Percentiles rank a stretch among this genome's conserved stretches.
phyloP scores from a whole-genome alignment of 2,888 invertebrate species.

The Poecilus cupreus region DNA sequence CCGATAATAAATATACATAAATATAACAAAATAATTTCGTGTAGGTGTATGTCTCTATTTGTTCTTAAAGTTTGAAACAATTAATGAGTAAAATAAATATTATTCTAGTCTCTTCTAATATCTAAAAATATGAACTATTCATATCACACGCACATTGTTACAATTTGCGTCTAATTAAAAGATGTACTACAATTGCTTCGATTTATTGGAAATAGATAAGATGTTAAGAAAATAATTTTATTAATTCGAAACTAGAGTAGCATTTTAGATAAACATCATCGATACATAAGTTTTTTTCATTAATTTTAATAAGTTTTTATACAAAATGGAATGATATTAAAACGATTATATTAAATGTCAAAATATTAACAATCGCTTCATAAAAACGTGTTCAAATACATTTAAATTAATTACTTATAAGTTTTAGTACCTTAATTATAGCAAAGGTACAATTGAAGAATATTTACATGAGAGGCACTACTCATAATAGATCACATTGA shows the following conservation, averaged over 20 bases:
- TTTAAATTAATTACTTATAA: constrained; percentile 44
- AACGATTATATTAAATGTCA: constrained; percentile 51
- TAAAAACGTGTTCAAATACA: constrained; percentile 57
- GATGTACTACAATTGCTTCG: constrained; percentile 52
- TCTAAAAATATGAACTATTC: constrained; percentile 46
- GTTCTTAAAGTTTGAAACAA: constrained; percentile 17
- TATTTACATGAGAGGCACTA: constrained; percentile 73
- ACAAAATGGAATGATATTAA: constrained; percentile 58
- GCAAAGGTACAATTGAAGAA: constrained; percentile 62
- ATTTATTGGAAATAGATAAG: constrained; percentile 46
- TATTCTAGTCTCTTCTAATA: constrained; percentile 42
- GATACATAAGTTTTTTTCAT: constrained; percentile 42
- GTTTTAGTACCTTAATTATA: constrained; percentile 42
- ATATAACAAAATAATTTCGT: constrained; percentile 51
- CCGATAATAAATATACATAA: constrained; percentile 51
- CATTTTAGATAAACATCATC: constrained; percentile 40
- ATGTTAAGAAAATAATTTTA: constrained; percentile 51
- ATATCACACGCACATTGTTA: constrained; percentile 52
- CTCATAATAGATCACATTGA: constrained; percentile 73
- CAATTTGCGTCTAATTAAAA: constrained; percentile 43
- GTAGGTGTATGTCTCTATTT: neutral
- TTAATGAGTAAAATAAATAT: constrained; percentile 50
- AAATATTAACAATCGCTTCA: constrained; percentile 56
- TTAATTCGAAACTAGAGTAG: constrained; percentile 51
- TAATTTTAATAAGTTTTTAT: constrained; percentile 42